These are phyloP conservation scores for Cottus gobio DNA, from an alignment of 2,113 vertebrate genomes.

Conservation along the genomic window DNA sequence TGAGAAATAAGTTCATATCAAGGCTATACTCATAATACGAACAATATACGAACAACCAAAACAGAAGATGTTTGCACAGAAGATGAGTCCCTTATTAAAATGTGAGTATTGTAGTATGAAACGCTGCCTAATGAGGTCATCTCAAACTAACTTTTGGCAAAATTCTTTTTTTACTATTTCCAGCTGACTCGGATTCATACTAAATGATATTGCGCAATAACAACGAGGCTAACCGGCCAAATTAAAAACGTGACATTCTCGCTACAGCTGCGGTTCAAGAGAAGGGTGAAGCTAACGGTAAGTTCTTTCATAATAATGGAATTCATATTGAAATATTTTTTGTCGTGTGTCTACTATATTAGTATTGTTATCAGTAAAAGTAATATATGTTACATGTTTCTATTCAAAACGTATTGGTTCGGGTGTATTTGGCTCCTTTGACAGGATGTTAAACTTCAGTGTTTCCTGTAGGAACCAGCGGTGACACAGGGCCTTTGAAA, in stretches of 20 bases:
- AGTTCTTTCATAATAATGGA: no score
- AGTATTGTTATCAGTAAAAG: neutral
- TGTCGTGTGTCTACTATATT: neutral
- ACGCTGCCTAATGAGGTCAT: neutral
- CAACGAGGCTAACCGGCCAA: neutral
- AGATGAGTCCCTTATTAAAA: no score
- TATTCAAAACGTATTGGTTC: neutral
- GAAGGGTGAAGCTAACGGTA: no score
- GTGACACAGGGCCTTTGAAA: constrained; percentile 14
- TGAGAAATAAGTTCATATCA: neutral
- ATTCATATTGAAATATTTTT: neutral
- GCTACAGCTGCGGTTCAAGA: no score
- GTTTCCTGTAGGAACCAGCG: constrained; percentile 33
- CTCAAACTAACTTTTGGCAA: neutral
- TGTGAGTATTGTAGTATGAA: neutral
- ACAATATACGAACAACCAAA: neutral
- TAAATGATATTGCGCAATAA: neutral
- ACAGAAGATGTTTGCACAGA: no score
- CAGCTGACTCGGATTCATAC: neutral
- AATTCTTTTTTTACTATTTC: neutral
- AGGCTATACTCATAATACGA: neutral
- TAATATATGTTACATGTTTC: neutral
- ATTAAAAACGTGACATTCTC: no score
- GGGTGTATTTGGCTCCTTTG: neutral
- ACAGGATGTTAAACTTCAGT: constrained; percentile 34